phyloP scores from a whole-genome alignment of 2,888 invertebrate genomes.

The Stegana nigrithorax region DNA sequence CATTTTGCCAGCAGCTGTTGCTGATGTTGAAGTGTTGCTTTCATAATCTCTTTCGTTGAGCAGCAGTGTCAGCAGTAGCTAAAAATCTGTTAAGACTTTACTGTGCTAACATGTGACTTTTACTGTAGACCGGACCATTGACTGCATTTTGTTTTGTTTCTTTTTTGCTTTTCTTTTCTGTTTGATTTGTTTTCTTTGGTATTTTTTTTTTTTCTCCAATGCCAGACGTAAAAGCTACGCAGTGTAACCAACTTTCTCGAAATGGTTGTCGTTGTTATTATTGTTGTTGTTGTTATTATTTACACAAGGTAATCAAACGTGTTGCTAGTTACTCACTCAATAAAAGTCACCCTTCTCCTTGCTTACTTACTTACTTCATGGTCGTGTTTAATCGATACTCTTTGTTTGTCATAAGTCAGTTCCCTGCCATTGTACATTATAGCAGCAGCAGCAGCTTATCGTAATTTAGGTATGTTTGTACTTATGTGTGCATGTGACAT shows the following conservation, averaged over 20 bases:
- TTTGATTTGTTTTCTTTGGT: too few relatives aligned
- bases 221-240: too few relatives aligned
- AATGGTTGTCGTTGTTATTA: slow-evolving; percentile 18
- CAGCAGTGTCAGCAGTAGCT: too few relatives aligned
- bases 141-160: background rate
- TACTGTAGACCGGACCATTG: background rate
- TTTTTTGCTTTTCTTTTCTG: background rate
- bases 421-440: too few relatives aligned
- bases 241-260: background rate
- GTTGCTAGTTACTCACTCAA: slow-evolving; percentile 43
- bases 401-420: too few relatives aligned
- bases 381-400: slow-evolving; percentile 57
- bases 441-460: too few relatives aligned
- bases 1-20: background rate
- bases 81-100: too few relatives aligned
- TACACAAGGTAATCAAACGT: slow-evolving; percentile 64
- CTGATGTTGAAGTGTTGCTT: slow-evolving; percentile 21
- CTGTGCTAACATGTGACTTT: background rate
- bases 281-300: slow-evolving; percentile 50
- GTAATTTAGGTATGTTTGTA: too few relatives aligned
- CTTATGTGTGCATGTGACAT: too few relatives aligned
- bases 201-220: too few relatives aligned
- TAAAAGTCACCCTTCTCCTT: background rate
- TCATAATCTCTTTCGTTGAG: background rate
- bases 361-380: slow-evolving; percentile 10